These are phyloP conservation scores for Carassius auratus DNA, from an alignment of 2,113 vertebrate genomes.

Conservation along the genomic window DNA sequence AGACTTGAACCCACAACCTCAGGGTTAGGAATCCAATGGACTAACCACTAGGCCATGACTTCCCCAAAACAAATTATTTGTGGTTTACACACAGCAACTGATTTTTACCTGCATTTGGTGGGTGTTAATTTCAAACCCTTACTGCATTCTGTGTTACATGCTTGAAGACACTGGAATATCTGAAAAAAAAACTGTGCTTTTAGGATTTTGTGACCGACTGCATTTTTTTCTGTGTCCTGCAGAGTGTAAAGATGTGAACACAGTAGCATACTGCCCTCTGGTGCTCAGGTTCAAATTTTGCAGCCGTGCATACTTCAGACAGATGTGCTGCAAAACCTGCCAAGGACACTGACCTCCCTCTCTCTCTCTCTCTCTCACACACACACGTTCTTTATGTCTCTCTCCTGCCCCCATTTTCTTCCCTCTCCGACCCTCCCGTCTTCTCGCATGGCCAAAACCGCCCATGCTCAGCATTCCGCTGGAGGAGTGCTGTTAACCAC, in stretches of 20 bases:
- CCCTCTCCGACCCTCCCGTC: neutral
- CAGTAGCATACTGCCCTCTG: slow-evolving; percentile 98
- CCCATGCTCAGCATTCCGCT: slow-evolving; percentile 68
- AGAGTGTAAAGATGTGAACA: slow-evolving; percentile 99
- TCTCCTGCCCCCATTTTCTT: slow-evolving; percentile 60
- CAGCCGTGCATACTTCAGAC: slow-evolving; percentile 96
- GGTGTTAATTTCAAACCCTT: too few relatives aligned
- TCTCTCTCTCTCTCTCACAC: neutral
- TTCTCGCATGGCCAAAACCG: slow-evolving; percentile 39
- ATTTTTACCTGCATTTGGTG: too few relatives aligned
- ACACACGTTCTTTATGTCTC: neutral
- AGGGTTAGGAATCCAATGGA: too few relatives aligned
- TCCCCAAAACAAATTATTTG: too few relatives aligned
- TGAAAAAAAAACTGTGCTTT: too few relatives aligned
- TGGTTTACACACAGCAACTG: too few relatives aligned
- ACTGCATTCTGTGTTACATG: too few relatives aligned
- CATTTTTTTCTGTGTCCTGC: slow-evolving; percentile 51
- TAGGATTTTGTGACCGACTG: neutral
- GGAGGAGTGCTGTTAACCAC: slow-evolving; percentile 60
- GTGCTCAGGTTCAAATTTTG: slow-evolving; percentile 99
- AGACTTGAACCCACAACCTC: too few relatives aligned
- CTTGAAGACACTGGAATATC: too few relatives aligned
- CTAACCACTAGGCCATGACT: too few relatives aligned
- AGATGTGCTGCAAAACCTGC: slow-evolving; percentile 99
- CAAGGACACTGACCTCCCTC: slow-evolving; percentile 85